A percentile compares a stretch with the other conserved stretches of the same genome.
Evolutionary conservation across 2,113 vertebrate species (phyloP).

Genomic region (Peromyscus polionotus): DNA sequence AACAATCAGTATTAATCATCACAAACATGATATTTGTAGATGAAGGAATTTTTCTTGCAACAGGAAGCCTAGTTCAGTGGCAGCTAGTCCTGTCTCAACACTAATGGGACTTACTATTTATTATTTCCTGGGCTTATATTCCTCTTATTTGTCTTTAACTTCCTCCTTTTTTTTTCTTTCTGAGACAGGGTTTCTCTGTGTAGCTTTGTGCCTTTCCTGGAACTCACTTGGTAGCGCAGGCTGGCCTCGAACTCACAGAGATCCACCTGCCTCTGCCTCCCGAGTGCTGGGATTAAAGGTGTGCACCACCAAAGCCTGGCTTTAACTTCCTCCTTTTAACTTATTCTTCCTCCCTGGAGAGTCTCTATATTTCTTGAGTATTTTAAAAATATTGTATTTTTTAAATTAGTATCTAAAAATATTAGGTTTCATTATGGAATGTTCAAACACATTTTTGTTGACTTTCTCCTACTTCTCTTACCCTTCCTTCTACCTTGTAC

Average conservation of each 20-base stretch:
- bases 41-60: not conserved
- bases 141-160: not conserved
- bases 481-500: not conserved
- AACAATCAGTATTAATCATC: not conserved
- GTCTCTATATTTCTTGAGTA: not conserved
- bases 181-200: too few species aligned
- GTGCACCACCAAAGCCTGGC: too few species aligned
- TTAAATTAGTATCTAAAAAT: not conserved
- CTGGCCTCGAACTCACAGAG: too few species aligned
- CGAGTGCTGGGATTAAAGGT: too few species aligned
- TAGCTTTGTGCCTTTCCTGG: too few species aligned
- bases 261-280: too few species aligned
- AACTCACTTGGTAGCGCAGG: too few species aligned
- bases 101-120: not conserved
- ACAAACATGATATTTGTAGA: not conserved
- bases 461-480: not conserved
- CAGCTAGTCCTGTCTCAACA: not conserved
- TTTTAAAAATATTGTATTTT: not conserved
- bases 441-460: not conserved
- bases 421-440: not conserved
- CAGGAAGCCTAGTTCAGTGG: not conserved
- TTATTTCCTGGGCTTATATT: not conserved
- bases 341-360: not conserved
- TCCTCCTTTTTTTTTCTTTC: not conserved
- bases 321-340: not conserved